Evolutionary conservation across 2,797 vertebrate species (phyloP), one percentile per base, ranked within the genome.

Genomic region (Gymnoscopelus braueri): DNA sequence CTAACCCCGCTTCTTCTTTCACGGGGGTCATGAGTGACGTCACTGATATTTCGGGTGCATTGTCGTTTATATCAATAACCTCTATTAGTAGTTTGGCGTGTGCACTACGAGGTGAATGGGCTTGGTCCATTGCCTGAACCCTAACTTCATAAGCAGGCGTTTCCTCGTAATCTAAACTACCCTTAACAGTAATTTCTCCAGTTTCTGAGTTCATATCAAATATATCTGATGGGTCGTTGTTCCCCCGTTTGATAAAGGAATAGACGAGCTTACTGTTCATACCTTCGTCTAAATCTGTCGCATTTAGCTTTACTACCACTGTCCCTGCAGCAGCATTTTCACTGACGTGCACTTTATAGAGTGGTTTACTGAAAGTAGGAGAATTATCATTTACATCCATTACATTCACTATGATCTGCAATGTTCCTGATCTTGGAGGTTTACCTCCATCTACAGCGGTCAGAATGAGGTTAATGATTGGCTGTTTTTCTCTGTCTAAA

Each of bases 401-500:
- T 0, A 92, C 73, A 19, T 77, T 63, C 3, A 84, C 54, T 2
- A 71, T 14, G 0, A 91, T 59, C 2, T 74, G 23, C 3, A 48
- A 75, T 2, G 77, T 69, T 0, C 87, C 88, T 1, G 88, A 81
- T 60, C 68, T 85, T 0, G 78, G 56, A 0, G 82, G 90, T 11
- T 58, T 85, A 5, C 87, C 92, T 6, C 90, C 88, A 14, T 92
- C 92, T 12, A 91, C 4, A 0, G 91, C 90, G 1, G 87, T 90
- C 4, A 93, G 8, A 0, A 63, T 83, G 1, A 93, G 81, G 0
- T 51, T n/a, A 4, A 92, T 78, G 1, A 69, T 12, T 6, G 88
- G 0, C 53, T 87, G 66, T 26, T 86, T 91, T 26, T 93, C 92
- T 72, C 89, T 56, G 47, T 93, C 92, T 59, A 93, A 75, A 5